Evolutionary conservation across 2,113 vertebrate species (phyloP).

Genomic region (Tamias sibiricus): DNA sequence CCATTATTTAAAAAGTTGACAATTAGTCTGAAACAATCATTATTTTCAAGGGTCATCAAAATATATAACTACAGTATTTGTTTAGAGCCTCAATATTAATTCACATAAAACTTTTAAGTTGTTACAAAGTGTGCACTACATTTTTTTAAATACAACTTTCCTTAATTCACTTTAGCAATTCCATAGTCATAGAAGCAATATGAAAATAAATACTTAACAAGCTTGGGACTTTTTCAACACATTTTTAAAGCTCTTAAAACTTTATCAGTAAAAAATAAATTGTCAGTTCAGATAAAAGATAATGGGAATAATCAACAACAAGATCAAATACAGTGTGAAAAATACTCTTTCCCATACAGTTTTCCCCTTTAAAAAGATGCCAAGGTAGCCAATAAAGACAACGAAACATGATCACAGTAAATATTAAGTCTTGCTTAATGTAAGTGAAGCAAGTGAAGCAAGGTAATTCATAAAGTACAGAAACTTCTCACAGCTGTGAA

Average conservation of each 20-base stretch:
- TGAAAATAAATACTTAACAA: conserved; percentile 78
- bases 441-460: conserved; percentile 73
- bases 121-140: conserved; percentile 70
- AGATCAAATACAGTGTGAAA: conserved; percentile 76
- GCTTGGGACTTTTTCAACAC: conserved; percentile 78
- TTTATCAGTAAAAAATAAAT: conserved; percentile 61
- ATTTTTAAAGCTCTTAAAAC: conserved; percentile 77
- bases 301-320: conserved; percentile 73
- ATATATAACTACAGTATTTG: conserved; percentile 60
- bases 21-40: conserved; percentile 71
- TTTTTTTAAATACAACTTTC: conserved; percentile 79
- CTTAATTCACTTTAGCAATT: conserved; percentile 80
- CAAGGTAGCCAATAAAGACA: conserved; percentile 74
- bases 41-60: conserved; percentile 76
- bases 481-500: conserved; percentile 48
- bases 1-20: conserved; percentile 72
- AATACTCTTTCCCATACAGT: conserved; percentile 76
- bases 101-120: conserved; percentile 65
- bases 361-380: conserved; percentile 76
- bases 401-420: conserved; percentile 71
- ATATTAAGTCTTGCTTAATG: conserved; percentile 76
- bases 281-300: conserved; percentile 67
- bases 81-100: conserved; percentile 57
- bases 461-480: conserved; percentile 59
- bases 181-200: conserved; percentile 72